phyloP scores from a whole-genome alignment of 92 coral and sea anemone species.

The Epizoanthus stellaris region DNA sequence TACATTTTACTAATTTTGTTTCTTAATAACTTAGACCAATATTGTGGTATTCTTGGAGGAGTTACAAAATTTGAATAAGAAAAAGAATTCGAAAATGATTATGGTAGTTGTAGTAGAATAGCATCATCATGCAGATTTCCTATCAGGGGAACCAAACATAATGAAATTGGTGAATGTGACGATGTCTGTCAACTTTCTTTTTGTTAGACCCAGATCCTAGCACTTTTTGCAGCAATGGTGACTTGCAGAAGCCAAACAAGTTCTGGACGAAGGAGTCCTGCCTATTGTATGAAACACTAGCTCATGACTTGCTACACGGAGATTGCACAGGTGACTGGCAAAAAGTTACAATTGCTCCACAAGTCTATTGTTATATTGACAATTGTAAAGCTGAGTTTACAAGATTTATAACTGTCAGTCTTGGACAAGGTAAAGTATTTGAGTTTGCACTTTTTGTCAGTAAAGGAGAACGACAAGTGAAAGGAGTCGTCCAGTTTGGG shows the following conservation, averaged over 20 bases:
- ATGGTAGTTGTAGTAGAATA: no score
- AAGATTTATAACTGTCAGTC: constrained; percentile 47
- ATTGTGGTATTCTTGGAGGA: no score
- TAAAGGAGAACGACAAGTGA: constrained; percentile 50
- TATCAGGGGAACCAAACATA: no score
- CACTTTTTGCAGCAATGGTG: not conserved
- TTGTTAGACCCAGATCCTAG: not conserved
- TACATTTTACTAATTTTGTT: no score
- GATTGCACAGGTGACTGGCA: constrained; percentile 66
- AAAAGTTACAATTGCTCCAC: not conserved
- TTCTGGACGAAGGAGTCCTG: constrained; percentile 60
- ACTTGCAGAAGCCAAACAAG: constrained; percentile 55
- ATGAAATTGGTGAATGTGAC: no score
- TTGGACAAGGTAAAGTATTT: constrained; percentile 63
- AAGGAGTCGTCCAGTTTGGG: constrained; percentile 83
- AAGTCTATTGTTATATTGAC: not conserved
- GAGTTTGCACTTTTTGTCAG: constrained; percentile 64
- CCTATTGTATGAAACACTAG: constrained; percentile 50
- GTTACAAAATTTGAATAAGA: no score
- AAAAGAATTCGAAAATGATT: no score
- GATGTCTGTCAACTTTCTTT: constrained; percentile 11
- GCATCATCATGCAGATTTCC: no score
- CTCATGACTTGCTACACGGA: constrained; percentile 39
- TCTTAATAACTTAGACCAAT: no score
- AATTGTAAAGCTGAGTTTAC: constrained; percentile 40